Percentiles rank a stretch among this genome's conserved stretches.
Evolutionary conservation across 2,888 invertebrate genomes (phyloP).

Genomic region (Callimorpha dominula): DNA sequence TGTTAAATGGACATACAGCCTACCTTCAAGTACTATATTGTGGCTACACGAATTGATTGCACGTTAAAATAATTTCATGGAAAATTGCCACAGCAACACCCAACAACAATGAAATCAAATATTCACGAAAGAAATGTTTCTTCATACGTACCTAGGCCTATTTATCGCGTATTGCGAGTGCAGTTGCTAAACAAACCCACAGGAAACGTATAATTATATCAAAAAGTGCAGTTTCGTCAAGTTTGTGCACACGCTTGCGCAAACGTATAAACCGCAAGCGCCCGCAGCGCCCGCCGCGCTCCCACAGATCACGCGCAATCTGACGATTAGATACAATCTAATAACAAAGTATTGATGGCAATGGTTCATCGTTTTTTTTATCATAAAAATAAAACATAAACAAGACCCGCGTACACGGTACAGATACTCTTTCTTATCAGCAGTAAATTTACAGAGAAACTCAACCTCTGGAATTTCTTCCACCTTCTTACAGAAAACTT

Average conservation of each 20-base stretch:
- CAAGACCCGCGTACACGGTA: no score
- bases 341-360: not conserved
- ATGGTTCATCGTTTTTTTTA: not conserved
- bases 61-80: not conserved
- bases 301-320: conserved; percentile 2
- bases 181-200: conserved; percentile 31
- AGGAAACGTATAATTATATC: conserved; percentile 46
- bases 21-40: not conserved
- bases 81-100: not conserved
- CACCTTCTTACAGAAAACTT: no score
- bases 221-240: conserved; percentile 37
- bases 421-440: no score
- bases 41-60: not conserved
- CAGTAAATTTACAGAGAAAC: no score
- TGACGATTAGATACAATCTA: conserved; percentile 6
- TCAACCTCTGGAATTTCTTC: no score
- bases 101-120: conserved; percentile 12
- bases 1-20: not conserved
- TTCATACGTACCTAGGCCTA: conserved; percentile 14
- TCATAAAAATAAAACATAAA: no score
- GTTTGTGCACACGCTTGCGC: conserved; percentile 27
- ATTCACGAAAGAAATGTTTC: conserved; percentile 25
- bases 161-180: conserved; percentile 28
- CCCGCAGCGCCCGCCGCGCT: conserved; percentile 23
- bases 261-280: conserved; percentile 48